These are phyloP conservation scores for Chaetogeoica ovagalla DNA, from an alignment of 2,888 invertebrate species.

Conservation along the genomic window DNA sequence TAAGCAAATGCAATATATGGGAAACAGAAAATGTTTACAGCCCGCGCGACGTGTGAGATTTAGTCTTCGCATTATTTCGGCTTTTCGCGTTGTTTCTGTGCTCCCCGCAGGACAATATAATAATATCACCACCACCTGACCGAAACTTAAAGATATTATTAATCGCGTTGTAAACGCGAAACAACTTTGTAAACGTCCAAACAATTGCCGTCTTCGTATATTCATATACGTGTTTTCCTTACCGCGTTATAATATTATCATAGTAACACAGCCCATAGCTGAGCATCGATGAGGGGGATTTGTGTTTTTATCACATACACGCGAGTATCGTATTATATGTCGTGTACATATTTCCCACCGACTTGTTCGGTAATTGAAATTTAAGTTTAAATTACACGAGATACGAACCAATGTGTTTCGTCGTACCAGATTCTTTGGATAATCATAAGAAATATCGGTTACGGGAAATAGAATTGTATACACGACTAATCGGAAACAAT, in stretches of 20 bases:
- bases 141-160: constrained; percentile 38
- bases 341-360: background rate
- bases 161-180: constrained; percentile 34
- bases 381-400: too few relatives aligned
- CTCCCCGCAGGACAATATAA: constrained; percentile 25
- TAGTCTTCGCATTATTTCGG: constrained; percentile 18
- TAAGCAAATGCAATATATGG: background rate
- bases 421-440: too few relatives aligned
- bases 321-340: background rate
- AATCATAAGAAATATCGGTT: too few relatives aligned
- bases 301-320: background rate
- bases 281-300: constrained; percentile 11
- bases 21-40: constrained; percentile 38
- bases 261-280: background rate
- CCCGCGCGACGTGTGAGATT: constrained; percentile 24
- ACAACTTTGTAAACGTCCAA: constrained; percentile 26
- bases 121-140: constrained; percentile 25
- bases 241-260: too few relatives aligned
- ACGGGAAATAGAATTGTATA: too few relatives aligned
- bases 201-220: constrained; percentile 26
- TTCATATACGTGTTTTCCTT: background rate
- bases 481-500: too few relatives aligned
- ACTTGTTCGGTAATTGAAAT: too few relatives aligned
- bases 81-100: constrained; percentile 9
- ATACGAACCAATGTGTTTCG: too few relatives aligned